Base-by-base conservation (phyloP, 1,140 invertebrate genomes). In the Drosophila funebris region DNA sequence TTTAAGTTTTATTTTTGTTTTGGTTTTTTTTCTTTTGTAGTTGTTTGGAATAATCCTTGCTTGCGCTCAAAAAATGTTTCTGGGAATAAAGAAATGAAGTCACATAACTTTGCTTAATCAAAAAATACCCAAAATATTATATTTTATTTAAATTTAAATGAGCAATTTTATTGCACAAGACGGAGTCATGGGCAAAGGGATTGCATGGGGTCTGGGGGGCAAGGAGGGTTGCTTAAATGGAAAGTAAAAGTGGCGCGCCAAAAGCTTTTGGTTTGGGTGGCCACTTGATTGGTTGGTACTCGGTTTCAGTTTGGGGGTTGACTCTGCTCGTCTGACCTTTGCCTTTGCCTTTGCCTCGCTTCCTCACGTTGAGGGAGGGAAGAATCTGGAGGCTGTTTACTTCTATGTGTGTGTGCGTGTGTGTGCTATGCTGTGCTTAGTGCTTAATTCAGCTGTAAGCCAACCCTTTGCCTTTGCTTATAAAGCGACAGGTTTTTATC, bases 1-100 rank as follows among this genome's bases (percentile, higher is more conserved):
- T 77, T 54, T 18, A 16, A 14, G 41, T 73, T 69, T 83, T 43
- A 31, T 66, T 75, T 84, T 63, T 67, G 56, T 31, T 57, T 41
- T 44, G 29, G 44, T 29, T 58, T 70, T 77, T 50, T 68, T 68
- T 77, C 71, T 78, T 64, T 63, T 67, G 48, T 82, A 85, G 71
- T 80, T 76, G 71, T 77, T 72, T 73, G 56, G 44, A 81, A 89
- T 81, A 91, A 84, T 91, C 87, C 83, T 88, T 85, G 74, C 85
- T 79, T 81, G 90, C 80, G 81, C 73, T 91, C 80, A 85, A 90
- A 87, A 90, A 91, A 73, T 91, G 78, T 91, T 90, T 91, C 90
- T 91, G 87, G 9, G 72, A 76, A 73, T 39, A 77, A 71, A 60
- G 84, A 73, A 37, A 58, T 33, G 36, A 64, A 67, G 60, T 66